phyloP scores from a whole-genome alignment of 2,113 vertebrate genomes.

The Cacatua alba region DNA sequence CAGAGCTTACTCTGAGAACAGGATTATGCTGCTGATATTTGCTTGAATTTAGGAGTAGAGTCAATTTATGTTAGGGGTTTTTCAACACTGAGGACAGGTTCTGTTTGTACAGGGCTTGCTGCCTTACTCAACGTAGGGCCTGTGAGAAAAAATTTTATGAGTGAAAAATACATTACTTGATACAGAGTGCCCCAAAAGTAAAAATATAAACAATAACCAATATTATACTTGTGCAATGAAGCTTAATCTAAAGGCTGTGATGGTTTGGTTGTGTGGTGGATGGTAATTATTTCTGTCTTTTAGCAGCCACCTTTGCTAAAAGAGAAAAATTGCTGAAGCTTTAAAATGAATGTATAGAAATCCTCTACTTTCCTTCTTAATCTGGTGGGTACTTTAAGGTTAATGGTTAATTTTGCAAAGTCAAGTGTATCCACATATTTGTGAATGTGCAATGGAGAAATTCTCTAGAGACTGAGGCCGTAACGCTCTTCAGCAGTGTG shows the following conservation, averaged over 20 bases:
- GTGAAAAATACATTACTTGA: neutral
- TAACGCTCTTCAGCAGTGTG: neutral
- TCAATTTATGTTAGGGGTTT: neutral
- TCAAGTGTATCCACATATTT: neutral
- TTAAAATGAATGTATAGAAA: neutral
- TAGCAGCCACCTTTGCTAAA: neutral
- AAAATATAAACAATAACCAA: neutral
- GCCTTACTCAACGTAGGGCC: neutral
- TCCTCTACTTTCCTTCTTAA: neutral
- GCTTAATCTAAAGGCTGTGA: neutral
- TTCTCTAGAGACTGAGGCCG: neutral
- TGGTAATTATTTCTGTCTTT: neutral
- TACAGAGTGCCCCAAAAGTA: neutral
- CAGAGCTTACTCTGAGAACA: slow-evolving; percentile 15
- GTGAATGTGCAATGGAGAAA: neutral
- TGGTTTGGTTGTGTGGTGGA: neutral
- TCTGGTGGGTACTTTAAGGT: neutral
- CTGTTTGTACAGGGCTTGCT: neutral
- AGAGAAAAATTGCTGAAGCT: neutral
- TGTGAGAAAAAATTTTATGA: neutral
- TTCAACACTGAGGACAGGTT: neutral
- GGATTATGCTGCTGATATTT: slow-evolving; percentile 17
- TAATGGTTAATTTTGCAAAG: neutral
- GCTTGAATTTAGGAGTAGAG: neutral
- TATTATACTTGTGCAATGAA: neutral